Conservation (phyloP, 2,797 vertebrate species). For the Chaetodon trifasciatus region DNA sequence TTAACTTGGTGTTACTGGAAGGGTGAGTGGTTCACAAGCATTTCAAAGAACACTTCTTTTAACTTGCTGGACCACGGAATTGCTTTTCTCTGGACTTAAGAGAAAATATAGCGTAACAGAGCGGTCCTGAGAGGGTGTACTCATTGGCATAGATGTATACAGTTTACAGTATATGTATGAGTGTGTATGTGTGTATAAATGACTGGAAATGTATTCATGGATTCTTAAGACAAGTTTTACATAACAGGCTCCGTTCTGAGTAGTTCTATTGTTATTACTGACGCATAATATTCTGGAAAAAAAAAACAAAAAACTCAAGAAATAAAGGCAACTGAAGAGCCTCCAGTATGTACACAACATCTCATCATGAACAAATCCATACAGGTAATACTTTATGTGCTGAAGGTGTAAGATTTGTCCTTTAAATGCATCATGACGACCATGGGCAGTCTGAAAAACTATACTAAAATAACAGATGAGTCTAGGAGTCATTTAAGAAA, state of each 20-base stretch:
- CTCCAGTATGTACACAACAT: constrained; percentile 54
- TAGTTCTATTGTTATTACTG: constrained; percentile 37
- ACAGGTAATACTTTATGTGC: constrained; percentile 31
- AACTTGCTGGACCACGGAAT: constrained; percentile 30
- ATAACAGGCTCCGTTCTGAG: constrained; percentile 18
- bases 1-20: constrained; percentile 51
- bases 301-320: constrained; percentile 1
- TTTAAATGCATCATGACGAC: constrained; percentile 30
- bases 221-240: constrained; percentile 40
- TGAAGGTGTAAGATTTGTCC: constrained; percentile 35
- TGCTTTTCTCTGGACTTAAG: constrained; percentile 26
- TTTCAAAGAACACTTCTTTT: constrained; percentile 25
- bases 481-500: constrained; percentile 50
- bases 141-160: constrained; percentile 47
- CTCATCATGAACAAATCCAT: constrained; percentile 38
- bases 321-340: constrained; percentile 54
- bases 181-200: constrained; percentile 1
- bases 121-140: constrained; percentile 66
- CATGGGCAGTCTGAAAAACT: constrained; percentile 40
- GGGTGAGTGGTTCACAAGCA: constrained; percentile 39
- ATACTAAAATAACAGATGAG: constrained; percentile 41
- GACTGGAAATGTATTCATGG: constrained; percentile 16
- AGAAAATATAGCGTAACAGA: constrained; percentile 33
- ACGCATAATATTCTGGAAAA: constrained; percentile 18
- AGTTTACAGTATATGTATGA: not conserved